A percentile compares a stretch with the other conserved stretches of the same genome.
phyloP scores from a whole-genome alignment of 2,888 invertebrate genomes.

The Caenorhabditis virilis region DNA sequence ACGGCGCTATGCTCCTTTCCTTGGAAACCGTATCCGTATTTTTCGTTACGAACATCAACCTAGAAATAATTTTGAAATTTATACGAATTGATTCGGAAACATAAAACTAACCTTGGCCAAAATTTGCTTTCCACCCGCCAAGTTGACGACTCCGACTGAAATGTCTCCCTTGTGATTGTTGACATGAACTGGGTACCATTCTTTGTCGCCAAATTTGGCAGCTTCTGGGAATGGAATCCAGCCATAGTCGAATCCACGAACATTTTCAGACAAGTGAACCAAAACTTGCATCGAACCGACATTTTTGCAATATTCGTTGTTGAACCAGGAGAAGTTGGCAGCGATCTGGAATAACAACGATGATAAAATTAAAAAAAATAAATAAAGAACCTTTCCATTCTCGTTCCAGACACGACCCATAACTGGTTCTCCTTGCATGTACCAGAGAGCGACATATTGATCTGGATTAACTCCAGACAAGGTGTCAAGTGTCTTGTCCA shows the following conservation, averaged over 20 bases:
- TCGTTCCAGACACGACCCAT: constrained; percentile 64
- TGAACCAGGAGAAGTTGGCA: constrained; percentile 60
- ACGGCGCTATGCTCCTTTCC: constrained; percentile 49
- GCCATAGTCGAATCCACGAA: constrained; percentile 64
- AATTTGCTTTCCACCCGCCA: constrained; percentile 57
- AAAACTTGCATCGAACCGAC: constrained; percentile 57
- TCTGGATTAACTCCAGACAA: constrained; percentile 51
- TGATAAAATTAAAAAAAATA: background rate
- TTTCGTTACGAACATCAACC: constrained; percentile 61
- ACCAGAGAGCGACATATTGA: constrained; percentile 63
- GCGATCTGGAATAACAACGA: constrained; percentile 46
- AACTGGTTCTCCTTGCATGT: constrained; percentile 55
- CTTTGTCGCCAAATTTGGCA: constrained; percentile 56
- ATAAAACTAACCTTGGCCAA: constrained; percentile 53
- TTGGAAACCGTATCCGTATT: constrained; percentile 50
- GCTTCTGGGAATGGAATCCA: constrained; percentile 63
- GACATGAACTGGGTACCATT: constrained; percentile 55
- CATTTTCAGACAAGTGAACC: constrained; percentile 56
- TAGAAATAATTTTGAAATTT: background rate
- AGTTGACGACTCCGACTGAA: constrained; percentile 57
- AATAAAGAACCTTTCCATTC: constrained; percentile 40
- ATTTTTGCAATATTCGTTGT: constrained; percentile 58
- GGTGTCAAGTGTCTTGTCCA: constrained; percentile 53
- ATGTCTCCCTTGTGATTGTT: constrained; percentile 61
- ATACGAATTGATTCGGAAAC: background rate